A percentile compares a stretch with the other conserved stretches of the same genome.
These are phyloP conservation scores for Celastrina argiolus DNA, from an alignment of 2,888 invertebrate genomes.

Conservation along the genomic window DNA sequence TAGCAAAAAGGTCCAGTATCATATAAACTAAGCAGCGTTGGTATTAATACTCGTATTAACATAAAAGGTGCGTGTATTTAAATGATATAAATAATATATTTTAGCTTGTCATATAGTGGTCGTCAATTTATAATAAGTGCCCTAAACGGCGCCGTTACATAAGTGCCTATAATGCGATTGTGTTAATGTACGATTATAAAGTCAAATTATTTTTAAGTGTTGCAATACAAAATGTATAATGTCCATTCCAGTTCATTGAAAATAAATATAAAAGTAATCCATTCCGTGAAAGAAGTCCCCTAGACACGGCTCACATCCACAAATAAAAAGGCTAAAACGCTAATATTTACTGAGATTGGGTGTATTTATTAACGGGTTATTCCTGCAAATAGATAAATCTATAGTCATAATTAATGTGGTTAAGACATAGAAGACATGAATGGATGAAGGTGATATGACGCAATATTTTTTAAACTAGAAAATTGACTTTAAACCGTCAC, in stretches of 20 bases:
- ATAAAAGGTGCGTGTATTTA: slow-evolving; percentile 7
- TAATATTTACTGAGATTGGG: too few relatives aligned
- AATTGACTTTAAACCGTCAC: too few relatives aligned
- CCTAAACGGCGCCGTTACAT: not conserved
- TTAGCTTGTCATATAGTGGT: slow-evolving; percentile 4
- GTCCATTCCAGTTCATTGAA: not conserved
- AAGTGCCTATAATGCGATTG: slow-evolving; percentile 10
- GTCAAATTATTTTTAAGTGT: slow-evolving; percentile 15
- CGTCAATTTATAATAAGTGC: slow-evolving; percentile 6
- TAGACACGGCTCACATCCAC: too few relatives aligned
- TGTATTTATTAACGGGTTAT: too few relatives aligned
- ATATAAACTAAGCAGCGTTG: not conserved
- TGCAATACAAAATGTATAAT: slow-evolving; percentile 7
- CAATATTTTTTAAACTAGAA: too few relatives aligned
- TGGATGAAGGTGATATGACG: too few relatives aligned
- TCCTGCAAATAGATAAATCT: too few relatives aligned
- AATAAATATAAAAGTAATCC: not conserved
- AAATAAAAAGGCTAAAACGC: too few relatives aligned
- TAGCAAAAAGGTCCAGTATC: slow-evolving; percentile 3
- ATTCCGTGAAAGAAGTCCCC: too few relatives aligned
- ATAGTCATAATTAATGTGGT: too few relatives aligned
- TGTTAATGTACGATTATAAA: slow-evolving; percentile 3
- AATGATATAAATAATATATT: not conserved
- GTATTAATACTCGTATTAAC: not conserved
- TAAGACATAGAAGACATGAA: too few relatives aligned